These are phyloP conservation scores for Corythornis vintsioides DNA, from an alignment of 2,113 vertebrate species.

Conservation along the genomic window DNA sequence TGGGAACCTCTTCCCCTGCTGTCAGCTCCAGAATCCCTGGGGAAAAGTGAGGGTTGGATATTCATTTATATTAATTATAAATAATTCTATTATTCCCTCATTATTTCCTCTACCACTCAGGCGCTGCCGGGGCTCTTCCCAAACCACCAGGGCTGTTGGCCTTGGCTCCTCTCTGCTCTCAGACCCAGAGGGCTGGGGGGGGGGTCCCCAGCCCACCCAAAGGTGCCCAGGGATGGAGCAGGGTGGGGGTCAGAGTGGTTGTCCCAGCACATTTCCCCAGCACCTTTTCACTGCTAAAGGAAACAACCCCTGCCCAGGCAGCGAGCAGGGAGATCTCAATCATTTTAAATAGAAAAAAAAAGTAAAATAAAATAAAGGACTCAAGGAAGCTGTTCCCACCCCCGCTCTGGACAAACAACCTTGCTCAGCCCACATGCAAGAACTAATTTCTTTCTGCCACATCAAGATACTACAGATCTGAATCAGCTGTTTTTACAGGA, in stretches of 20 bases:
- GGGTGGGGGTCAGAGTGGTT: accelerated
- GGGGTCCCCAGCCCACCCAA: not conserved
- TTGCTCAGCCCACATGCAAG: slow-evolving; percentile 5
- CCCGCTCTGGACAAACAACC: not conserved
- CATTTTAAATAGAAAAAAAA: not conserved
- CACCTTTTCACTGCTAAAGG: not conserved
- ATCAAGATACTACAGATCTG: slow-evolving; percentile 25
- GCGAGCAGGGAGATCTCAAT: not conserved
- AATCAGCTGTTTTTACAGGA: slow-evolving; percentile 35
- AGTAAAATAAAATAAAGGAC: not conserved
- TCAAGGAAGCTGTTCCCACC: not conserved
- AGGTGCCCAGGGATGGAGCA: not conserved
- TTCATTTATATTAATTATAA: not conserved
- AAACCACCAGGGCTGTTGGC: not conserved
- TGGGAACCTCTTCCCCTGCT: not conserved
- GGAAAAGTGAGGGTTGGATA: not conserved
- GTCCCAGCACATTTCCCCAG: not conserved
- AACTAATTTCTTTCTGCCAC: slow-evolving; percentile 30
- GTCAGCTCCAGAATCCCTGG: not conserved
- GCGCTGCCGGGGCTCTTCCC: not conserved
- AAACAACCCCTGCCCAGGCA: not conserved
- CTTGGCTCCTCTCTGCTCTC: accelerated
- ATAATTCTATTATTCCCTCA: not conserved
- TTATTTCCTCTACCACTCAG: not conserved
- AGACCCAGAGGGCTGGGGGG: not conserved